Percentiles rank a stretch among this genome's conserved stretches.
Evolutionary conservation across 2,113 vertebrate species (phyloP).

Genomic region (Gulo gulo): DNA sequence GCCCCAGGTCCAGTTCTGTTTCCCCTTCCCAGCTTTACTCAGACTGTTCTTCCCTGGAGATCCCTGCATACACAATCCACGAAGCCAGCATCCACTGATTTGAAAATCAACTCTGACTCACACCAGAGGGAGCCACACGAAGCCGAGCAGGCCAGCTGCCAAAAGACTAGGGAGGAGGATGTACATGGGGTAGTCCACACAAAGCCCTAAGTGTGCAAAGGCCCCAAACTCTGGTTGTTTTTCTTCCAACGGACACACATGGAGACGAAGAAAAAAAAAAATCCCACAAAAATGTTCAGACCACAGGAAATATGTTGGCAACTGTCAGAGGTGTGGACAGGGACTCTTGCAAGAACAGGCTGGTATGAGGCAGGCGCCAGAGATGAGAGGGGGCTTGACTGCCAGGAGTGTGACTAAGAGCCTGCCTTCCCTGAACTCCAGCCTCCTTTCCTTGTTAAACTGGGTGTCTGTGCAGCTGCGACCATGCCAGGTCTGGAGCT

Average conservation of each 20-base stretch:
- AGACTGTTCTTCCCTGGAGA: not conserved
- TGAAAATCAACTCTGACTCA: constrained; percentile 10
- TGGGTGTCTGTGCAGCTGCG: not conserved
- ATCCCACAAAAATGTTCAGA: constrained; percentile 51
- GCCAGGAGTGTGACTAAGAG: not conserved
- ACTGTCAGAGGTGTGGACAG: not conserved
- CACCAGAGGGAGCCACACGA: not conserved
- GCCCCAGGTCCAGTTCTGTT: not conserved
- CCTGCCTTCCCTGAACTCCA: not conserved
- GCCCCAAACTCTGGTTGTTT: not conserved
- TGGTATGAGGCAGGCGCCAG: not conserved
- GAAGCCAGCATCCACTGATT: not conserved
- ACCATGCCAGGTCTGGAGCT: not conserved
- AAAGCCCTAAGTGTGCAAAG: not conserved
- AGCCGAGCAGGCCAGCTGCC: not conserved
- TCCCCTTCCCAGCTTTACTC: not conserved
- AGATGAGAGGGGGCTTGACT: not conserved
- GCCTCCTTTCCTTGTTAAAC: not conserved
- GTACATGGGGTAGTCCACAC: not conserved
- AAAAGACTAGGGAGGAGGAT: not conserved
- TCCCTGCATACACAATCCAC: too few relatives aligned
- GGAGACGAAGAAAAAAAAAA: not conserved
- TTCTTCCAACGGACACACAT: not conserved
- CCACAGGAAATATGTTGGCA: constrained; percentile 42
- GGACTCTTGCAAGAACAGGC: not conserved